Evolutionary conservation across 2,888 invertebrate genomes (phyloP).

Genomic region (Leptarthrus brevirostris): DNA sequence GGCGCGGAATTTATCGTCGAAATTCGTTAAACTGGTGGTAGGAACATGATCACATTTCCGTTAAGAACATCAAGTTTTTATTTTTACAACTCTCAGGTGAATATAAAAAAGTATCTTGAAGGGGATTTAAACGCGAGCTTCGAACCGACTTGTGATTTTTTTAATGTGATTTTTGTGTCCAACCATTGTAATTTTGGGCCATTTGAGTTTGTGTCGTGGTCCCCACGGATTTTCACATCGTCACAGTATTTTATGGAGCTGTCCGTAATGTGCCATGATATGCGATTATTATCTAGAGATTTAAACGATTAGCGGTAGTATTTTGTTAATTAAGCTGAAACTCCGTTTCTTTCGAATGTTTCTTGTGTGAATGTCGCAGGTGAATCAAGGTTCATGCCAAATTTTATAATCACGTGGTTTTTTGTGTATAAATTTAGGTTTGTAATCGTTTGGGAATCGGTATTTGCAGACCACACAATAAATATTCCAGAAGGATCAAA

Average conservation of each 20-base stretch:
- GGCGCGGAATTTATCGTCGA: conserved; percentile 3
- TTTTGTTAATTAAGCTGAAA: conserved; percentile 25
- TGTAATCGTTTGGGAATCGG: no score
- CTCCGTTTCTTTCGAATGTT: not conserved
- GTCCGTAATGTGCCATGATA: no score
- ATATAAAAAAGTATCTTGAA: not conserved
- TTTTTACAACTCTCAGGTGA: not conserved
- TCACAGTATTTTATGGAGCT: conserved; percentile 3
- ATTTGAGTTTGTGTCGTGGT: no score
- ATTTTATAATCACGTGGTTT: no score
- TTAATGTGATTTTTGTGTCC: conserved; percentile 28
- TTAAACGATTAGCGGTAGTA: conserved; percentile 21
- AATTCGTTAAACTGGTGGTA: conserved; percentile 20
- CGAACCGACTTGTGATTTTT: not conserved
- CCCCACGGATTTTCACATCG: not conserved
- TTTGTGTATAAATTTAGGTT: no score
- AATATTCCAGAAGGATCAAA: no score
- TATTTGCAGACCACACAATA: no score
- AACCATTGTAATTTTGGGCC: conserved; percentile 9
- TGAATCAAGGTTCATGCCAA: no score
- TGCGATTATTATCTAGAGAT: not conserved
- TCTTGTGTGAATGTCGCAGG: no score
- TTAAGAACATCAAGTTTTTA: not conserved
- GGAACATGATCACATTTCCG: conserved; percentile 35
- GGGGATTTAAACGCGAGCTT: conserved; percentile 3